Conservation (phyloP, 2,797 vertebrate species). For the Gallinago solitaria region DNA sequence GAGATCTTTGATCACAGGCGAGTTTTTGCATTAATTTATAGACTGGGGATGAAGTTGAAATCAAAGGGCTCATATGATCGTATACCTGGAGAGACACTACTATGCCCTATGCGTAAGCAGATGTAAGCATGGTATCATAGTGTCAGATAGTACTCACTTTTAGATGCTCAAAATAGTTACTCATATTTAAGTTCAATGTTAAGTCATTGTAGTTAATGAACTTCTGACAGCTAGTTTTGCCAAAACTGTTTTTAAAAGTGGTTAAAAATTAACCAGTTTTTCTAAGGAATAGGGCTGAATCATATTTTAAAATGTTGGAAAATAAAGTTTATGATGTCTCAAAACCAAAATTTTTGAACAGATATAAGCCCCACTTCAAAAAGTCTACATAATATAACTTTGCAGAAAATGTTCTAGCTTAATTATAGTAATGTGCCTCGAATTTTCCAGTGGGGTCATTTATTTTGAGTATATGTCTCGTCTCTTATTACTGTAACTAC, state of each 20-base stretch:
- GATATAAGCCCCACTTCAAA: slow-evolving; percentile 1
- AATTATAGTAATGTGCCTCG: slow-evolving; percentile 63
- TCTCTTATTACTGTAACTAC: slow-evolving; percentile 64
- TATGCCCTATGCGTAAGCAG: neutral
- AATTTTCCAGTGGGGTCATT: slow-evolving; percentile 68
- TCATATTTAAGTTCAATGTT: neutral
- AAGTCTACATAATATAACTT: slow-evolving; percentile 32
- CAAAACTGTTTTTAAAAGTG: neutral
- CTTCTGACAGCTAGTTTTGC: neutral
- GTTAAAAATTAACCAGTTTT: neutral
- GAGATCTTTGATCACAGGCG: neutral
- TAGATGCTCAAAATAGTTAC: neutral
- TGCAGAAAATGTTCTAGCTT: slow-evolving; percentile 62
- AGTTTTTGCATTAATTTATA: neutral
- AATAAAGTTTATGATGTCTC: neutral
- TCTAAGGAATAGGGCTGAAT: neutral
- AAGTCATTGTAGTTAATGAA: neutral
- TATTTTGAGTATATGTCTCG: slow-evolving; percentile 65
- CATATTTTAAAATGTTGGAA: neutral
- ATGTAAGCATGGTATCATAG: neutral
- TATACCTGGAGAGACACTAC: neutral
- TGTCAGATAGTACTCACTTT: neutral
- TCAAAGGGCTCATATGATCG: neutral
- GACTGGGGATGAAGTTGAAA: neutral
- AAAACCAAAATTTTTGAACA: neutral